A percentile compares a stretch with the other conserved stretches of the same genome.
Conservation (phyloP, 1,140 invertebrate genomes). For the Dreissena polymorpha region DNA sequence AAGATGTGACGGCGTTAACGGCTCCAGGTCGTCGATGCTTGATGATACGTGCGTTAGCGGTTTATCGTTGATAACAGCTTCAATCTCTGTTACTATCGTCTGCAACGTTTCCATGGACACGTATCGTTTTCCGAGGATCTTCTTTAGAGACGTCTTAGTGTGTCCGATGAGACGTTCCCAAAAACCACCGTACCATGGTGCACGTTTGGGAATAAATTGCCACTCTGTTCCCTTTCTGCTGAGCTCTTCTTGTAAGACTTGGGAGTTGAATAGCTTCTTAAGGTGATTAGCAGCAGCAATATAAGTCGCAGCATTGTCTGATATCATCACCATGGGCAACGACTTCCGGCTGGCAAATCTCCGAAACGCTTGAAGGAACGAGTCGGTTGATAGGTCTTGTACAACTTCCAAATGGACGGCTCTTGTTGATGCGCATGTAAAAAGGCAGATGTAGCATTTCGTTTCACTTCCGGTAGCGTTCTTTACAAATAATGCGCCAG, state of each 20-base stretch:
- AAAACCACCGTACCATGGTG: conserved; percentile 45
- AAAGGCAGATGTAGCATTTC: conserved; percentile 42
- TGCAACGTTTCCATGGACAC: no score
- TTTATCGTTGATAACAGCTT: no score
- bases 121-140: background rate
- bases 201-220: conserved; percentile 36
- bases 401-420: conserved; percentile 40
- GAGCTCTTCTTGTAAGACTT: background rate
- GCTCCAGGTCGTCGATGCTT: background rate
- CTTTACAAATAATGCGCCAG: conserved; percentile 9
- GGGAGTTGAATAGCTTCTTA: conserved; percentile 9
- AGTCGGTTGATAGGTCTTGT: background rate
- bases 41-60: background rate
- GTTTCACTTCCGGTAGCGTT: conserved; percentile 5
- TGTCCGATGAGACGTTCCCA: conserved; percentile 21
- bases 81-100: no score
- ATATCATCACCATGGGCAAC: conserved; percentile 4
- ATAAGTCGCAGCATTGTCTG: conserved; percentile 39
- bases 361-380: conserved; percentile 28
- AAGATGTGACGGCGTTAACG: conserved; percentile 28
- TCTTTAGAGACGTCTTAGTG: conserved; percentile 2
- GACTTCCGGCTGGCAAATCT: conserved; percentile 25
- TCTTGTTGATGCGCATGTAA: conserved; percentile 20
- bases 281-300: conserved; percentile 7
- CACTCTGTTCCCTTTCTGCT: background rate